Evolutionary conservation across 1,140 invertebrate genomes (phyloP).

Genomic region (Ladona fulva): DNA sequence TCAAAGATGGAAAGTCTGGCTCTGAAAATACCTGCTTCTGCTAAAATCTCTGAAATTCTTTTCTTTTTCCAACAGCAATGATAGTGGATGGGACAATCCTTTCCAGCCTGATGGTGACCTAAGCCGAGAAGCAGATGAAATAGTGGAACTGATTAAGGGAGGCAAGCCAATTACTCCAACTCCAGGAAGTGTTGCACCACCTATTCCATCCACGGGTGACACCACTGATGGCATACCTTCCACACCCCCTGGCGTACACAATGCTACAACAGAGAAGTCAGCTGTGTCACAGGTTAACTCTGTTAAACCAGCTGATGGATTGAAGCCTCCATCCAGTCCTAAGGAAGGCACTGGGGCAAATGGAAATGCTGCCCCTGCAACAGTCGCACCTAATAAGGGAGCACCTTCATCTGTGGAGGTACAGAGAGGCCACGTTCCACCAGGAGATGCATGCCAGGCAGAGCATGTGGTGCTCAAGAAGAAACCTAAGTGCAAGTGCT

Average conservation of each 20-base stretch:
- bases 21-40: too few relatives aligned
- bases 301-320: slow-evolving; percentile 32
- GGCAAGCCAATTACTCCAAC: slow-evolving; percentile 74
- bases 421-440: slow-evolving; percentile 55
- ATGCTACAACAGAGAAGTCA: slow-evolving; percentile 25
- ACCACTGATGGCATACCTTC: slow-evolving; percentile 27
- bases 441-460: slow-evolving; percentile 65
- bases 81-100: slow-evolving; percentile 93
- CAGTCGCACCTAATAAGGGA: slow-evolving; percentile 34
- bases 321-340: slow-evolving; percentile 31
- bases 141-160: slow-evolving; percentile 87
- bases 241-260: slow-evolving; percentile 34
- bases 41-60: neutral
- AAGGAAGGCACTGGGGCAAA: slow-evolving; percentile 28
- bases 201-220: slow-evolving; percentile 32
- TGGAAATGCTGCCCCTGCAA: slow-evolving; percentile 31
- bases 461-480: slow-evolving; percentile 81
- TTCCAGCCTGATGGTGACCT: slow-evolving; percentile 93
- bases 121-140: slow-evolving; percentile 89
- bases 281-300: slow-evolving; percentile 16
- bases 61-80: slow-evolving; percentile 53
- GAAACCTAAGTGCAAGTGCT: slow-evolving; percentile 84
- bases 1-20: too few relatives aligned
- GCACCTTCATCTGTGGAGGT: slow-evolving; percentile 57
- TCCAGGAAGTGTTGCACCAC: slow-evolving; percentile 30